Evolutionary conservation across 2,888 invertebrate species (phyloP), one percentile per base, ranked within the genome.

Genomic region (Laothoe populi): DNA sequence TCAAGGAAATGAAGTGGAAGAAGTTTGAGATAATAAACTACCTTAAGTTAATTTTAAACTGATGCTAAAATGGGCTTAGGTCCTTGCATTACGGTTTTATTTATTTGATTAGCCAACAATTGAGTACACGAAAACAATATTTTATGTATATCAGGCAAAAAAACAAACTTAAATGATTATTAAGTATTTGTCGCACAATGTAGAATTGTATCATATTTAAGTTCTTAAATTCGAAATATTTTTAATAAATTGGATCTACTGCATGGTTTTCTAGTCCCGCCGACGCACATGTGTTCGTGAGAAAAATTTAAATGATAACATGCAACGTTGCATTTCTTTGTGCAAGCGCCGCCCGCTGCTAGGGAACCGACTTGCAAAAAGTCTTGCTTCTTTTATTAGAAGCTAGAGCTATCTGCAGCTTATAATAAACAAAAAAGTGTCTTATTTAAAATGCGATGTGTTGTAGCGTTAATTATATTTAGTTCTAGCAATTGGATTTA

Each of bases 271-370:
- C 70, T 71, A 70, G 74, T 75, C 71, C 78, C 64, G 57, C 71
- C 79, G 24, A 13, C 24, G 46, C 62, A 62, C 86, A 88, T 82
- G 79, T 87, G 86, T 78, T 79, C 88, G 88, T 90, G 90, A 88
- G 90, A 90, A 88, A 70, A 79, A 74, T 84, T 78, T 79, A 80
- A 85, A 85, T 82, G 83, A 81, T 64, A 57, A 78, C 74, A 86
- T 75, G 83, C 79, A 77, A 73, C 74, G 65, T 69, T 74, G 73
- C 74, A 81, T 77, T 75, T 76, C 86, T 88, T 88, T 89, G 89
- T 82, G 77, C 68, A 64, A 61, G 26, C 72, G 75, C 84, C 84
- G 86, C 81, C 78, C 71, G 77, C 79, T 77, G 81, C 69, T 71
- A 66, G 71, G 69, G 59, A 59, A 35, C 49, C 40, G 49, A 57